phyloP scores from a whole-genome alignment of 2,113 vertebrate species.

The Phaethornis superciliosus region DNA sequence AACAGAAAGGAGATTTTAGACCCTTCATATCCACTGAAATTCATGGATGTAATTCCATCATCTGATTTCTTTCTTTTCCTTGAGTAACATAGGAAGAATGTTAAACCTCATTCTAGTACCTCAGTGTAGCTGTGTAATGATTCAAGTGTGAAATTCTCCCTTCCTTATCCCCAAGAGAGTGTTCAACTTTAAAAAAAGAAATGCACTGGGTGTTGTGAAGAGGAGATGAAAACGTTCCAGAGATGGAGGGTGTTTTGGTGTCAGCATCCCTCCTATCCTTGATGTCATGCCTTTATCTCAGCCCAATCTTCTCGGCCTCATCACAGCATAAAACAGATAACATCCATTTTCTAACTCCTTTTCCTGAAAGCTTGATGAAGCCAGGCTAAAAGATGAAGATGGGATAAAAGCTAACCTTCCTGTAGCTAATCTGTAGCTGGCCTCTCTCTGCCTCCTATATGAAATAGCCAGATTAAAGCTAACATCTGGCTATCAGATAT shows the following conservation, averaged over 20 bases:
- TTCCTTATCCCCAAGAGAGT: background rate
- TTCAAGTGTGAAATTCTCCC: background rate
- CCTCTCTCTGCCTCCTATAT: background rate
- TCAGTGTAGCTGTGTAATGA: background rate
- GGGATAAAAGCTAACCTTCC: constrained; percentile 6
- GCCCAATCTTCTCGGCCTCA: background rate
- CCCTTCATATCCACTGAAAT: constrained; percentile 65
- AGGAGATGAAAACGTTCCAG: background rate
- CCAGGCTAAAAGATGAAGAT: too few species aligned
- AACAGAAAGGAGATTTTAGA: constrained; percentile 56
- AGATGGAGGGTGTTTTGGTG: background rate
- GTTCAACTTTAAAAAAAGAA: background rate
- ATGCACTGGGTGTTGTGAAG: background rate
- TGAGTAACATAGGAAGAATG: constrained; percentile 25
- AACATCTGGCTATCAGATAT: constrained; percentile 61
- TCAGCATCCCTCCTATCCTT: background rate
- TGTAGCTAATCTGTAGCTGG: background rate
- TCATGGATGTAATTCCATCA: constrained; percentile 38
- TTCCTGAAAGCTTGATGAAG: background rate
- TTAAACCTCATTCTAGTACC: background rate
- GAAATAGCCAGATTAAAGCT: background rate
- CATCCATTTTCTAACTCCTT: background rate
- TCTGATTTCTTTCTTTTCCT: background rate
- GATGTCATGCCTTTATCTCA: background rate
- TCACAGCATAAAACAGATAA: background rate